Percentiles rank a stretch among this genome's conserved stretches.
These are phyloP conservation scores for Tanypteryx hageni DNA, from an alignment of 2,888 invertebrate species.

Conservation along the genomic window DNA sequence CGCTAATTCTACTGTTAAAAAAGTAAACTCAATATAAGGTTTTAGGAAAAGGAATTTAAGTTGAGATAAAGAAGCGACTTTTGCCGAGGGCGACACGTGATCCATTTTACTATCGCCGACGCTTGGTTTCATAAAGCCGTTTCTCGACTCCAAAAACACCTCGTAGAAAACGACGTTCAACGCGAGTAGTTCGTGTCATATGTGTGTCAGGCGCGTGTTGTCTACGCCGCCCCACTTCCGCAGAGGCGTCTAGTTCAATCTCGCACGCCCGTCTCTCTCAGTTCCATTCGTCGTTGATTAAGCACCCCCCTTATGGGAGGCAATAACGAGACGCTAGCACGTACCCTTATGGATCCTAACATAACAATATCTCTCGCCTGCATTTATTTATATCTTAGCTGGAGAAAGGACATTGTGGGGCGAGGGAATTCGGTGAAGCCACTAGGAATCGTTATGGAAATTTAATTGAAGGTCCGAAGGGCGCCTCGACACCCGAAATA, in stretches of 20 bases:
- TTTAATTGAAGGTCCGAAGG: conserved; percentile 5
- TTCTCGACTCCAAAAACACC: not conserved
- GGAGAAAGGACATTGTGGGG: not conserved
- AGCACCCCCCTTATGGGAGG: not conserved
- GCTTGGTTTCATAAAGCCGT: not conserved
- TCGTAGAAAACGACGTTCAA: not conserved
- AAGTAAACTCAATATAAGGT: too few relatives aligned
- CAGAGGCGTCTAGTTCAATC: not conserved
- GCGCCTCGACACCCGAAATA: not conserved
- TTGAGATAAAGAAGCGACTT: not conserved
- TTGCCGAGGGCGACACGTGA: not conserved
- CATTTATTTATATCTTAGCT: not conserved
- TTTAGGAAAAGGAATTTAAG: too few relatives aligned
- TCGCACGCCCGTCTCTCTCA: not conserved
- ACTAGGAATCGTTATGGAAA: conserved; percentile 45
- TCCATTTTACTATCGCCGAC: not conserved
- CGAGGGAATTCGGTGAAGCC: not conserved
- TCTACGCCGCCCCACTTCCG: not conserved
- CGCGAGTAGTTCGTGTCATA: not conserved
- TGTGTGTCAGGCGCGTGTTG: not conserved
- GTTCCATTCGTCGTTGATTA: not conserved
- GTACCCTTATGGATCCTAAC: not conserved
- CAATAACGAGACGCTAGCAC: not conserved
- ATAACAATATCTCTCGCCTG: not conserved
- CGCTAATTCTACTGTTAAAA: too few relatives aligned